Evolutionary conservation across 2,113 vertebrate species (phyloP).

Genomic region (Delphinapterus leucas): DNA sequence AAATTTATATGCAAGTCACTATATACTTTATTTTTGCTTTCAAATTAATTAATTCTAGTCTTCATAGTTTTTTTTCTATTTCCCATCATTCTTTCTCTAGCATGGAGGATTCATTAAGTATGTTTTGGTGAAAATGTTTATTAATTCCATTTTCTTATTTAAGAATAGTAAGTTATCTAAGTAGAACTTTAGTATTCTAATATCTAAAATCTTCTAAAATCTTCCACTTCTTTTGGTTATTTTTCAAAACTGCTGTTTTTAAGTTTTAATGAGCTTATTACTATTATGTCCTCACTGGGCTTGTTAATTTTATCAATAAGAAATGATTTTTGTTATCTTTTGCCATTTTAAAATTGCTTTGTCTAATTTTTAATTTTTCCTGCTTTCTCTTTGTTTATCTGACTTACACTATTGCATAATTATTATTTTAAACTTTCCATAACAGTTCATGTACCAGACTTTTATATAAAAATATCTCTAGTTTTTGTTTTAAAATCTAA

Average conservation of each 20-base stretch:
- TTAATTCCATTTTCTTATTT: slow-evolving; percentile 12
- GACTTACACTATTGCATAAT: not conserved
- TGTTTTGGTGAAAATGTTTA: not conserved
- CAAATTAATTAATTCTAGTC: slow-evolving; percentile 34
- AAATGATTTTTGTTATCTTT: not conserved
- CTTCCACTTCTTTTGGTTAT: not conserved
- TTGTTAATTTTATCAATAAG: slow-evolving; percentile 13
- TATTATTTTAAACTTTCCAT: slow-evolving; percentile 49
- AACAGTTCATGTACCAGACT: not conserved
- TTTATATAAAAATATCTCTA: not conserved
- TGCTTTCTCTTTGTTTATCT: not conserved
- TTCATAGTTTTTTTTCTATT: slow-evolving; percentile 6
- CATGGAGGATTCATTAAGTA: not conserved
- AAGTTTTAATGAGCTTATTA: not conserved
- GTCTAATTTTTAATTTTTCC: not conserved
- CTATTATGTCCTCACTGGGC: not conserved
- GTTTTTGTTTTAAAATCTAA: slow-evolving; percentile 46
- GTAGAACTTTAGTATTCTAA: not conserved
- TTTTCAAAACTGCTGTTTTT: slow-evolving; percentile 4
- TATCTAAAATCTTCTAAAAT: not conserved
- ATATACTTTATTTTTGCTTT: slow-evolving; percentile 17
- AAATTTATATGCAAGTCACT: not conserved
- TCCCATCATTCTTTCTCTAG: not conserved
- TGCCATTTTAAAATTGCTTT: not conserved
- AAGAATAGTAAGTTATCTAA: not conserved